Evolutionary conservation across 2,888 invertebrate species (phyloP), one percentile per base, ranked within the genome.

Genomic region (Eurytoma californica): DNA sequence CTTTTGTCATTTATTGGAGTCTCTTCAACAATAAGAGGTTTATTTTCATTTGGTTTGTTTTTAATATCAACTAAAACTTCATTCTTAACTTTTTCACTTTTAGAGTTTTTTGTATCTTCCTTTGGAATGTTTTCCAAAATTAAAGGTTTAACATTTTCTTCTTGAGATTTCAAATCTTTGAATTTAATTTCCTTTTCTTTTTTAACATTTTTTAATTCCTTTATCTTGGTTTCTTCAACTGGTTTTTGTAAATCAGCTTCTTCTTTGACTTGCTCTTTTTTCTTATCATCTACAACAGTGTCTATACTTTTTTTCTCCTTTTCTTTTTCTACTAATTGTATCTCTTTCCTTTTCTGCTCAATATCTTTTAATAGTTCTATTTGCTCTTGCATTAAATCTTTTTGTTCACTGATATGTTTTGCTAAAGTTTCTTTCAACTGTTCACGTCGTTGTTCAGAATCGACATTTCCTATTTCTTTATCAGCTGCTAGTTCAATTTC

Each of bases 381-480:
- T 84, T 94, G 94, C 86, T 95, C 93, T 83, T 94, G 92, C 51
- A 95, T 91, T 80, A 95, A 89, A 87, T 94, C 92, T 84, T 93
- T 92, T 85, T 94, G 94, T 86, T 94, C 94, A 86, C 93, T 92
- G 77, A 94, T 93, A 82, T 95, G 94, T 86, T 94, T 92, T 88
- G 94, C 93, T 24, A 95, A 91, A 20, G 93, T 93, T 72, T 87
- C 84, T 57, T 83, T 82, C 3, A 88, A 80, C 60, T 89, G 84
- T 53, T 89, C 91, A 80, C 91, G 89, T 75, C 91, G 90, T 30
- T 86, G 85, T 1, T 83, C 85, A 12, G 88, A 84, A 80, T 88
- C 86, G 5, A 86, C 82, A 57, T 89, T 87, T 65, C 85, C 86
- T 20, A 86, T 84, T 60, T 89, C 88, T 53, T 85, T 86, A 63